Evolutionary conservation across 2,888 invertebrate species (phyloP).

Genomic region (Caenorhabditis sulstoni): DNA sequence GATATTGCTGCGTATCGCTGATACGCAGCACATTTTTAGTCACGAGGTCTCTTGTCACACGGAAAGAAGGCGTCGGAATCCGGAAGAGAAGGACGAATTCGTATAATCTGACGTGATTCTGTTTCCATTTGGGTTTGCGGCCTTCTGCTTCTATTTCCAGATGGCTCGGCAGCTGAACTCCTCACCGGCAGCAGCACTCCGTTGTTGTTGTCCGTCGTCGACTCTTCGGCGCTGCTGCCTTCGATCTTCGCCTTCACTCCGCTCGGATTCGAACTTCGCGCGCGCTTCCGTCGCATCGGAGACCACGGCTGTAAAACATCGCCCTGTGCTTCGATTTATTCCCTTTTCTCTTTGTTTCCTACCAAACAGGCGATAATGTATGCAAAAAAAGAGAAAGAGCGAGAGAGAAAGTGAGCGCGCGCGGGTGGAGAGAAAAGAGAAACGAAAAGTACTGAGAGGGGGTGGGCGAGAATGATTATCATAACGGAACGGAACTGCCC

Average conservation of each 20-base stretch:
- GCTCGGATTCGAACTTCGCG: conserved; percentile 56
- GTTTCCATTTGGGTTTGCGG: too few relatives aligned
- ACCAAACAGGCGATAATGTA: conserved; percentile 32
- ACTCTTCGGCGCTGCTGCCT: background rate
- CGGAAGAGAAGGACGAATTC: background rate
- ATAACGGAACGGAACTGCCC: conserved; percentile 24
- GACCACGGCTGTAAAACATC: conserved; percentile 61
- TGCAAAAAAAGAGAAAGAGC: conserved; percentile 23
- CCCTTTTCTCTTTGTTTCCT: conserved; percentile 20
- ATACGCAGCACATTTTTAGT: too few relatives aligned
- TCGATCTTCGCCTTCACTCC: conserved; percentile 7
- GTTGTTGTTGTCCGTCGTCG: conserved; percentile 35
- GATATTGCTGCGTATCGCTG: too few relatives aligned
- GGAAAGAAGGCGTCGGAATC: background rate
- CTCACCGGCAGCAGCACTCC: conserved; percentile 35
- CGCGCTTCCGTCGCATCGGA: conserved; percentile 58
- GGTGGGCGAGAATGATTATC: conserved; percentile 34
- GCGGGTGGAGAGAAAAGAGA: background rate
- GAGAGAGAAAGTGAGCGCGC: background rate
- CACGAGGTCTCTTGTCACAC: too few relatives aligned
- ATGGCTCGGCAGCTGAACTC: background rate
- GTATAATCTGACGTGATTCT: background rate
- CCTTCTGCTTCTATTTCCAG: conserved; percentile 27
- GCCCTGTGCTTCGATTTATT: too few relatives aligned
- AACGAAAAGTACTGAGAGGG: background rate